Conservation (phyloP, 2,113 vertebrate species). For the Chinchilla lanigera region DNA sequence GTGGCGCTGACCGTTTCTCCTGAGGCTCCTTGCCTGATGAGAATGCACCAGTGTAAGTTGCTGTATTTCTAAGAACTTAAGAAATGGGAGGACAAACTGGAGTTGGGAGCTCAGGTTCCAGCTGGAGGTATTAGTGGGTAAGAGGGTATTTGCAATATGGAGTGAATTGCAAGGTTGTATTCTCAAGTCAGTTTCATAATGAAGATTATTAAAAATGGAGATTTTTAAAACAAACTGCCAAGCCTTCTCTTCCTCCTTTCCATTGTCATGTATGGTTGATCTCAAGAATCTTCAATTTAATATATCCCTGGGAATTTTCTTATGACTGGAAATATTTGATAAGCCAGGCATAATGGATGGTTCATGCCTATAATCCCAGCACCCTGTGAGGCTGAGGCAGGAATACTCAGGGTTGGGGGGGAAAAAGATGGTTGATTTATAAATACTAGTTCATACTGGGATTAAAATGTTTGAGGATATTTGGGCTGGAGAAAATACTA, state of each 20-base stretch:
- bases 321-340: background rate
- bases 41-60: background rate
- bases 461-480: background rate
- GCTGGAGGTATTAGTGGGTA: background rate
- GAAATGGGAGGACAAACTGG: background rate
- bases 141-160: background rate
- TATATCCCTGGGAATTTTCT: background rate
- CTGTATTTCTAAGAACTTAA: background rate
- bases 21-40: background rate
- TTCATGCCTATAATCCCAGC: background rate
- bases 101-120: background rate
- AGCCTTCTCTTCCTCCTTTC: background rate
- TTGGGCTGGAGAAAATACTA: background rate
- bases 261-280: background rate
- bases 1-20: background rate
- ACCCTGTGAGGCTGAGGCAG: background rate
- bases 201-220: background rate
- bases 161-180: background rate
- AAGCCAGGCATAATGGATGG: background rate
- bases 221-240: background rate
- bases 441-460: background rate
- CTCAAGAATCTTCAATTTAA: background rate
- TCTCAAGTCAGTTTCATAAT: constrained; percentile 11
- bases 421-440: background rate
- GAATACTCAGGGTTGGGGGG: background rate